A percentile compares a stretch with the other conserved stretches of the same genome.
Conservation (phyloP, 2,113 vertebrate species). For the Taurulus bubalis region DNA sequence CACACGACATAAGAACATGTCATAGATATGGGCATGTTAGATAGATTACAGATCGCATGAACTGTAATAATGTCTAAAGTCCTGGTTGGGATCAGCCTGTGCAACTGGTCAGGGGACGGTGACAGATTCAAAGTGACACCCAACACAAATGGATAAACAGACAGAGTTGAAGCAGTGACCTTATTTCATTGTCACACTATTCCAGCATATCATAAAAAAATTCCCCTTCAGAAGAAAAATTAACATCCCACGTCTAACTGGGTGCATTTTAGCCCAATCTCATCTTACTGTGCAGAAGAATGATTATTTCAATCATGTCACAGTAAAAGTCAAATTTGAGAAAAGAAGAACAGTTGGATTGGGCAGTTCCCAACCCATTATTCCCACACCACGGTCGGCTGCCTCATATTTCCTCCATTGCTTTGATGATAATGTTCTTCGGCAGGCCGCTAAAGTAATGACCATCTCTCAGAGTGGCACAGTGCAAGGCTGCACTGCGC, state of each 20-base stretch:
- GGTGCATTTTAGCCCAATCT: conserved; percentile 42
- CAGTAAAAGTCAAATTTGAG: conserved; percentile 64
- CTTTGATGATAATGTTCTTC: conserved; percentile 76
- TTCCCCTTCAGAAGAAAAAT: conserved; percentile 40
- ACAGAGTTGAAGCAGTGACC: conserved; percentile 64
- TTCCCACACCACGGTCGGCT: conserved; percentile 65
- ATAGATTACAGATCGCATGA: not conserved
- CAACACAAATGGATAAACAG: conserved; percentile 68
- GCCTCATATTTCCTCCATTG: conserved; percentile 70
- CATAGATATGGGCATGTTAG: not conserved
- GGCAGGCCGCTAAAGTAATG: conserved; percentile 73
- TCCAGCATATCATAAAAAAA: conserved; percentile 29
- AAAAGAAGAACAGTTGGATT: conserved; percentile 55
- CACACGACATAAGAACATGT: not conserved
- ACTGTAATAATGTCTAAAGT: not conserved
- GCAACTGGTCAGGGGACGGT: conserved; percentile 28
- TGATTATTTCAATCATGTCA: conserved; percentile 86
- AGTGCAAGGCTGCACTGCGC: conserved; percentile 37
- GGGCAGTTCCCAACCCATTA: conserved; percentile 60
- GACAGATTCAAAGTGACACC: conserved; percentile 55
- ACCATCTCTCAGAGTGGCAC: conserved; percentile 56
- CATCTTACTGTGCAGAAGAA: conserved; percentile 33
- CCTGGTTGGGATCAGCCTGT: not conserved
- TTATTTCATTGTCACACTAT: conserved; percentile 65
- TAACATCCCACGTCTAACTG: conserved; percentile 67